phyloP scores from a whole-genome alignment of 2,113 vertebrate species.

The Mobula birostris region DNA sequence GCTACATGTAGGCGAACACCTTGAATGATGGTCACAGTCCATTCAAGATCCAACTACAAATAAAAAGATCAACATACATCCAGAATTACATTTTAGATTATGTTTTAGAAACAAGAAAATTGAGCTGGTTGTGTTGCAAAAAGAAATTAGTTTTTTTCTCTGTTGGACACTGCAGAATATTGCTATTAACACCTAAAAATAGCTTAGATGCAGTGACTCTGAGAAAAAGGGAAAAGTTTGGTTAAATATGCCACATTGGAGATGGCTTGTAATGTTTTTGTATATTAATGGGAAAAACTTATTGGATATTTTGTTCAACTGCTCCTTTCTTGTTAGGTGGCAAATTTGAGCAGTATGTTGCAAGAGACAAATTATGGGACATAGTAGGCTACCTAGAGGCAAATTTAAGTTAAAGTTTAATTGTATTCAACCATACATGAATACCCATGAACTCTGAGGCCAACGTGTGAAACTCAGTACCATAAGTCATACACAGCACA shows the following conservation, averaged over 20 bases:
- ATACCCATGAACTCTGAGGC: no score
- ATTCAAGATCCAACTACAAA: not conserved
- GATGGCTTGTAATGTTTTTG: not conserved
- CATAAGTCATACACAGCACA: no score
- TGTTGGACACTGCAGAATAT: not conserved
- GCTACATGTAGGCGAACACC: not conserved
- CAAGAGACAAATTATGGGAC: not conserved
- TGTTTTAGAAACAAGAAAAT: not conserved
- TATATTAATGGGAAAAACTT: not conserved
- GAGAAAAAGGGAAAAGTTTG: not conserved
- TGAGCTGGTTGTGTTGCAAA: no score
- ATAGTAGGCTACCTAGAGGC: not conserved
- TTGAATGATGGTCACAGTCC: not conserved
- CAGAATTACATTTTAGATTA: not conserved
- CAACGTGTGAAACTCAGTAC: no score
- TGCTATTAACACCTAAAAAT: not conserved
- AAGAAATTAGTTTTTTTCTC: not conserved
- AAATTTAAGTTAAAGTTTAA: no score
- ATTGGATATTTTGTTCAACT: not conserved
- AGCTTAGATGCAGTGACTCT: not conserved
- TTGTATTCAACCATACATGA: no score
- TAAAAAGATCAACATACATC: not conserved
- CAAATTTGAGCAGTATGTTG: no score
- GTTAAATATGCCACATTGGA: not conserved
- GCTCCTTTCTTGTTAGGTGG: not conserved